A percentile compares a stretch with the other conserved stretches of the same genome.
These are phyloP conservation scores for Drosophila carrolli DNA, from an alignment of 1,140 invertebrate species.

Conservation along the genomic window DNA sequence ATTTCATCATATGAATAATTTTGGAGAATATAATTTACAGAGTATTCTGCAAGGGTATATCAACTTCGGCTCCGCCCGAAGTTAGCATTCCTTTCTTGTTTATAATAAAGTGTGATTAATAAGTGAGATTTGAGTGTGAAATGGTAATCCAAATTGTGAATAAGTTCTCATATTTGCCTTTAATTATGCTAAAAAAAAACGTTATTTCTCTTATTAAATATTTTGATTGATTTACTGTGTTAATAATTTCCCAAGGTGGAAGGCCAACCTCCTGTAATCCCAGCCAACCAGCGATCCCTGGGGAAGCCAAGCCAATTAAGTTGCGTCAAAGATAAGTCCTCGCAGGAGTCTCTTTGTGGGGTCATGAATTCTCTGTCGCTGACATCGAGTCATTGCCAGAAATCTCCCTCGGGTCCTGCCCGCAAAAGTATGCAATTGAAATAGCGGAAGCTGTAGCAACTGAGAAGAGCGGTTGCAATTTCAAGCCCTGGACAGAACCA, in stretches of 20 bases:
- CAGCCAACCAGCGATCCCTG: conserved; percentile 87
- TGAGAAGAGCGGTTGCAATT: conserved; percentile 21
- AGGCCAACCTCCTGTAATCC: conserved; percentile 94
- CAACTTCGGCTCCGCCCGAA: no score
- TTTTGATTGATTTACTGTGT: not conserved
- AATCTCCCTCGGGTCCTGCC: conserved; percentile 12
- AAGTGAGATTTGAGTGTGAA: no score
- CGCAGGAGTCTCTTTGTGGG: conserved; percentile 19
- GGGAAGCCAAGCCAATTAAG: conserved; percentile 81
- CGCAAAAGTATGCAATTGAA: conserved; percentile 45
- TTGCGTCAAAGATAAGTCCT: conserved; percentile 22
- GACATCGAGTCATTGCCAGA: conserved; percentile 23
- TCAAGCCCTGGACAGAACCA: not conserved
- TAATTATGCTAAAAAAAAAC: not conserved
- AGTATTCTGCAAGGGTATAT: no score
- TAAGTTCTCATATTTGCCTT: no score
- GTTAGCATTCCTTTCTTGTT: no score
- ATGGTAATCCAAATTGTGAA: no score
- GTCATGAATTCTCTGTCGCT: not conserved
- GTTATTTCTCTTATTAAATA: not conserved
- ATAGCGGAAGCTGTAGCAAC: conserved; percentile 20
- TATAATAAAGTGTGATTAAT: no score
- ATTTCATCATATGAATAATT: no score
- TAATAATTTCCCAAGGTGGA: conserved; percentile 85
- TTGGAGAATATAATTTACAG: no score